Evolutionary conservation across 2,113 vertebrate species (phyloP).

Genomic region (Platichthys stellatus): DNA sequence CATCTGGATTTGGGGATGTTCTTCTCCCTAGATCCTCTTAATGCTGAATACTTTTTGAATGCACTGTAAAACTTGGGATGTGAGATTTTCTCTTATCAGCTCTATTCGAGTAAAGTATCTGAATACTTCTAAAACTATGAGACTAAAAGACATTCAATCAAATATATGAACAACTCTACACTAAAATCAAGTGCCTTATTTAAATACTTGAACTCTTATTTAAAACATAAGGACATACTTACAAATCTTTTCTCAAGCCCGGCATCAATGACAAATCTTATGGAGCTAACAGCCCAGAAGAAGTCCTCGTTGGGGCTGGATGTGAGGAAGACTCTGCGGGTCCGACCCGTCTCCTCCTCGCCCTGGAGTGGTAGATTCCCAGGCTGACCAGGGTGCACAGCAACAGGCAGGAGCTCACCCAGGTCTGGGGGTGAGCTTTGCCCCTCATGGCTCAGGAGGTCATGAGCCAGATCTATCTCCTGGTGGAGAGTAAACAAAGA

Average conservation of each 20-base stretch:
- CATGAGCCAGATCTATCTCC: conserved; percentile 87
- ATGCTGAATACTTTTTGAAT: too few species aligned
- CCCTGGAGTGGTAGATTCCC: conserved; percentile 52
- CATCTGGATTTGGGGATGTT: too few species aligned
- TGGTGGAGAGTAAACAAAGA: conserved; percentile 48
- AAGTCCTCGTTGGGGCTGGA: conserved; percentile 85
- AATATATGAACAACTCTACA: too few species aligned
- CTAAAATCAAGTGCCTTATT: not conserved
- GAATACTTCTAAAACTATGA: too few species aligned
- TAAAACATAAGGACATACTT: conserved; percentile 40
- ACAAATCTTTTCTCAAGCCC: conserved; percentile 88
- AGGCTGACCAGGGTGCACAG: conserved; percentile 80
- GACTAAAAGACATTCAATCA: too few species aligned
- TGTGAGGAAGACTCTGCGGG: conserved; percentile 86
- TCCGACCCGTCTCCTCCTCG: conserved; percentile 63
- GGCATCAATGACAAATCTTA: conserved; percentile 88
- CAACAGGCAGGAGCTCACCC: conserved; percentile 84
- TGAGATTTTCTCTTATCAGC: too few species aligned
- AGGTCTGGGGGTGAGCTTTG: conserved; percentile 75
- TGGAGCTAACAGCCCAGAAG: conserved; percentile 79
- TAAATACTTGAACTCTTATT: not conserved
- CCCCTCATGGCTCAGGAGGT: conserved; percentile 82
- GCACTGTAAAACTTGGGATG: too few species aligned
- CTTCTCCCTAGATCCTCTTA: too few species aligned
- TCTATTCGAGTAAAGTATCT: too few species aligned